Evolutionary conservation across 2,888 invertebrate species (phyloP).

Genomic region (Leptodirus hochenwartii): DNA sequence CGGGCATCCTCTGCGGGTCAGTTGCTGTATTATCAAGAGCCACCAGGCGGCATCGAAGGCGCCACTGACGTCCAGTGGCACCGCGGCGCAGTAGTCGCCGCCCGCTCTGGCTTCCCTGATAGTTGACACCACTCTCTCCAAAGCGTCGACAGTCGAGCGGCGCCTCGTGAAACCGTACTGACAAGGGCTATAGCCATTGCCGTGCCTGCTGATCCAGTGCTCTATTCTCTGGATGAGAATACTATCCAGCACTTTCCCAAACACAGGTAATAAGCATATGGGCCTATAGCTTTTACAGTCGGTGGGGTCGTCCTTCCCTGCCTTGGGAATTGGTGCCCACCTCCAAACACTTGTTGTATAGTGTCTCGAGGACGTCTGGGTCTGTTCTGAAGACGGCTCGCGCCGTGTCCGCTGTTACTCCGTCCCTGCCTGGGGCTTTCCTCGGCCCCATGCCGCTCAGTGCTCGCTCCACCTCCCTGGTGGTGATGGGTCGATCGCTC

Average conservation of each 20-base stretch:
- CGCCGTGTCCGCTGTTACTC: too few relatives aligned
- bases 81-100: slow-evolving; percentile 9
- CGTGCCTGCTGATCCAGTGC: slow-evolving; percentile 2
- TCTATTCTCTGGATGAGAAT: slow-evolving; percentile 7
- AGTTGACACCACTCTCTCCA: slow-evolving; percentile 3
- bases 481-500: too few relatives aligned
- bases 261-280: slow-evolving; percentile 10
- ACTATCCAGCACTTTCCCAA: slow-evolving; percentile 9
- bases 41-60: slow-evolving; percentile 19
- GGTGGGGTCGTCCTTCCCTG: slow-evolving; percentile 10
- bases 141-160: slow-evolving; percentile 5
- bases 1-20: slow-evolving; percentile 11
- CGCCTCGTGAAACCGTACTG: slow-evolving; percentile 7
- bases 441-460: too few relatives aligned
- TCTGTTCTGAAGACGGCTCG: too few relatives aligned
- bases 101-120: not conserved
- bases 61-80: slow-evolving; percentile 12
- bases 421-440: too few relatives aligned
- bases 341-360: too few relatives aligned
- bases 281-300: slow-evolving; percentile 12
- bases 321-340: slow-evolving; percentile 14
- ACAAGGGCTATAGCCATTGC: not conserved
- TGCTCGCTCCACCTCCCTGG: too few relatives aligned
- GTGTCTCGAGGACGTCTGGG: too few relatives aligned
- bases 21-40: slow-evolving; percentile 12